Evolutionary conservation across 2,888 invertebrate genomes (phyloP).

Genomic region (Maniola hyperantus): DNA sequence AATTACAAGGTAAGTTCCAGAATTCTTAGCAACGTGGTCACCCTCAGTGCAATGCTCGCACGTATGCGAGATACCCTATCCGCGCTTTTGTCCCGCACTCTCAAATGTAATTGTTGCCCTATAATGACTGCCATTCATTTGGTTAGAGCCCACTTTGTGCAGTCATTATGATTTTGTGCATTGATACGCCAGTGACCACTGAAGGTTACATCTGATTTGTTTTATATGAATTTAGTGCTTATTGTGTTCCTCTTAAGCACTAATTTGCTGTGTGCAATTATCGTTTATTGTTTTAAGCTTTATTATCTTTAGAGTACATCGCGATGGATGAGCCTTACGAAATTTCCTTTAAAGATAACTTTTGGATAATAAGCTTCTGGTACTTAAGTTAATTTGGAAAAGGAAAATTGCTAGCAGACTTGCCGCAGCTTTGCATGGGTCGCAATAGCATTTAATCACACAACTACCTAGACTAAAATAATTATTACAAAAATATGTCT

Average conservation of each 20-base stretch:
- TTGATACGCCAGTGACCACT: conserved; percentile 39
- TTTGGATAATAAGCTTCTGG: neutral
- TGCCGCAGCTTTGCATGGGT: neutral
- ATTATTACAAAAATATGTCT: too few species aligned
- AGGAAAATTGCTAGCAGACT: neutral
- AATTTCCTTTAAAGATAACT: conserved; percentile 8
- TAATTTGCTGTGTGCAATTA: conserved; percentile 1
- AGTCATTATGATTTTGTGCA: conserved; percentile 43
- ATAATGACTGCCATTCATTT: conserved; percentile 62
- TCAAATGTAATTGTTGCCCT: conserved; percentile 58
- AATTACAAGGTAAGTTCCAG: neutral
- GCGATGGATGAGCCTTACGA: conserved; percentile 8
- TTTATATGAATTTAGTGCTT: conserved; percentile 27
- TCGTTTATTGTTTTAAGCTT: conserved; percentile 6
- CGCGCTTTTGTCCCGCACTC: conserved; percentile 57
- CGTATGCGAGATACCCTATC: conserved; percentile 43
- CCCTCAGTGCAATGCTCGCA: conserved; percentile 40
- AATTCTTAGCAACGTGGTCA: conserved; percentile 33
- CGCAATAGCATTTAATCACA: too few species aligned
- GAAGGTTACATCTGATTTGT: conserved; percentile 26
- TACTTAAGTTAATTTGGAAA: neutral
- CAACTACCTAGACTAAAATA: too few species aligned
- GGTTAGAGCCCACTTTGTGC: conserved; percentile 47
- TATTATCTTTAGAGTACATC: neutral
- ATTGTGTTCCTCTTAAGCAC: conserved; percentile 12